Conservation (phyloP, 2,797 vertebrate species). For the Fratercula arctica region DNA sequence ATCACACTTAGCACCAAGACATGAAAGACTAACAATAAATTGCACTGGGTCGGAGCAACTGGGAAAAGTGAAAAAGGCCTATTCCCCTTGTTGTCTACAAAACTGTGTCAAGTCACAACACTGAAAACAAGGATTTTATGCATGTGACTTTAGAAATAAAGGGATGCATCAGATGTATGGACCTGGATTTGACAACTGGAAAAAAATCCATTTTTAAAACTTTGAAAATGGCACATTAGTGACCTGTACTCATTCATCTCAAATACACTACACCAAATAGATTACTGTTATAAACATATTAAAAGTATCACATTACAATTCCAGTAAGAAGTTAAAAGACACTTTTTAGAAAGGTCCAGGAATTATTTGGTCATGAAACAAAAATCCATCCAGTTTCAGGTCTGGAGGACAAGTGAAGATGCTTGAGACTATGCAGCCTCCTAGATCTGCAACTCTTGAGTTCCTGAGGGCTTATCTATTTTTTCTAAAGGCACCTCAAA, state of each 20-base stretch:
- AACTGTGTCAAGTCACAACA: neutral
- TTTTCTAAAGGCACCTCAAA: neutral
- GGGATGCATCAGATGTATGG: neutral
- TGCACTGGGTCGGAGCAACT: neutral
- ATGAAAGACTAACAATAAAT: neutral
- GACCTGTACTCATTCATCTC: neutral
- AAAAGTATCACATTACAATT: neutral
- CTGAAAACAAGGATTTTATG: neutral
- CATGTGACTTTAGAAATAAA: neutral
- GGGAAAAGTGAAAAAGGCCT: neutral
- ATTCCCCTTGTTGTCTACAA: neutral
- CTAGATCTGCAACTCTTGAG: neutral
- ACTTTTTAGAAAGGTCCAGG: neutral
- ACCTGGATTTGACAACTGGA: neutral
- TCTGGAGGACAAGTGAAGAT: neutral
- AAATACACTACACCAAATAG: neutral
- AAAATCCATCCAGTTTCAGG: neutral
- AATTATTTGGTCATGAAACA: neutral
- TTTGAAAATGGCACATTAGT: neutral
- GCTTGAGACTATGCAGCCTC: neutral
- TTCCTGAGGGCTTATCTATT: neutral
- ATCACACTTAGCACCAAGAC: neutral
- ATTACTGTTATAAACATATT: neutral
- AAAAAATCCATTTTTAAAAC: neutral
- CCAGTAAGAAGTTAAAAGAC: neutral